Base-by-base conservation (phyloP, 2,797 vertebrate species). In the Catharus ustulatus region DNA sequence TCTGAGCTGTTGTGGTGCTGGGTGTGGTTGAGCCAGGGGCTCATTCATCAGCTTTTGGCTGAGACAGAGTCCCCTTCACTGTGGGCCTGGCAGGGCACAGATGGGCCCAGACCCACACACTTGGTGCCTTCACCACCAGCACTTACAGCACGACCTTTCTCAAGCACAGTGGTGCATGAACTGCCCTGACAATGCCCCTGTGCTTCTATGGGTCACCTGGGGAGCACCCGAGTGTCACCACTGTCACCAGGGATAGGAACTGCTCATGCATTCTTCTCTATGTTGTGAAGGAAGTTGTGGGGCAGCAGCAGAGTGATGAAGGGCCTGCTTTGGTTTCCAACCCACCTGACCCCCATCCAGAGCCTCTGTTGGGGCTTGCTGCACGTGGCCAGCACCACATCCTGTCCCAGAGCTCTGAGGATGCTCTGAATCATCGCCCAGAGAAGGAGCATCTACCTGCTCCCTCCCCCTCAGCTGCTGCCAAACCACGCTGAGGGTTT, bases 191-290 rank as follows among this genome's bases (percentile, higher is more conserved):
- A 5, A 32, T 57, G 58, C 7, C 82, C 14, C 52, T 0, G 3
- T 49, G 86, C 29, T 54, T 4, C 49, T 45, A 38, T 1, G 2
- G 59, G 34, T 40, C 69, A 42, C 49, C 49, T 4, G 2, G 49
- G 2, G 10, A 57, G 54, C 1, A 2, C 38, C 63, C 1, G 1
- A 22, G 48, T 24, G 93, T 29, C 89, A 91, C 51, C 55, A 1
- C 24, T 42, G 26, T 8, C 84, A 67, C 79, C 26, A 4, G 42
- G 10, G 13, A 78, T 61, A 26, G 22, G 13, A 61, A 4, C 48
- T 4, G 1, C 62, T 15, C 0, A 0, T 2, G 5, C 2, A 0
- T n/a, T 54, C 46, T 40, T 5, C 55, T 22, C 42, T n/a, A 22
- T 19, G 26, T 5, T 38, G 57, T 22, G 45, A 34, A 91, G 92